Base-by-base conservation (phyloP, 1,140 invertebrate genomes). In the Lordiphosa stackelbergi region DNA sequence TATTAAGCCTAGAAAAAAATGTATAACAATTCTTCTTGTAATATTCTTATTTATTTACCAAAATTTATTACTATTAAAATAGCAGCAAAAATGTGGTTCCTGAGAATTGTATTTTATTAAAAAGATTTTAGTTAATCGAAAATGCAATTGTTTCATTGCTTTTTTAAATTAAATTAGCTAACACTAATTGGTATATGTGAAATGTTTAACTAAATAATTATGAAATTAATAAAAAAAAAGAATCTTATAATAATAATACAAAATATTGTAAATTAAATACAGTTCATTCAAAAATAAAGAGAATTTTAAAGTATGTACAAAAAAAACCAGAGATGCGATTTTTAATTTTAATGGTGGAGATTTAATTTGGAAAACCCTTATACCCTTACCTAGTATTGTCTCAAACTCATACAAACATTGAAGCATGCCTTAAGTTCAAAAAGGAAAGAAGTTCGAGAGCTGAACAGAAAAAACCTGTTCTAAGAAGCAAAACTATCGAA, bases 181-280 rank as follows among this genome's bases (percentile, higher is more conserved):
- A 69, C 58, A 52, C 37, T 49, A 73, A 69, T 55, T 66, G 74
- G 60, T 73, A 70, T 40, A 54, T 78, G 61, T 73, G 54, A 56
- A 66, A 58, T 38, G 36, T 62, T 59, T 41, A 31, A 41, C 35
- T 31, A 73, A 59, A 6, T 19, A 62, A 66, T 38, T 55, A 5
- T 36, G 35, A 41, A 45, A 54, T 35, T 5, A 54, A 55, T n/a
- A 10, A 63, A 61, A 8, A 53, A 48, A 55, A 51, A 37, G 41
- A 46, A 60, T 62, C 19, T 19, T 41, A 16, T 41, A 24, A 52
- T 37, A 41, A 24, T 37, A 55, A 61, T 37, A 61, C 45, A 51
- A 53, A 75, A 71, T 59, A 79, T 57, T 79, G 66, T 79, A 79
- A 64, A 66, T 59, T 59, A 66, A 79, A 69, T 62, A 64, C 46